Percentiles rank a stretch among this genome's conserved stretches.
These are phyloP conservation scores for Caenorhabditis angaria DNA, from an alignment of 2,888 invertebrate species.

Conservation along the genomic window DNA sequence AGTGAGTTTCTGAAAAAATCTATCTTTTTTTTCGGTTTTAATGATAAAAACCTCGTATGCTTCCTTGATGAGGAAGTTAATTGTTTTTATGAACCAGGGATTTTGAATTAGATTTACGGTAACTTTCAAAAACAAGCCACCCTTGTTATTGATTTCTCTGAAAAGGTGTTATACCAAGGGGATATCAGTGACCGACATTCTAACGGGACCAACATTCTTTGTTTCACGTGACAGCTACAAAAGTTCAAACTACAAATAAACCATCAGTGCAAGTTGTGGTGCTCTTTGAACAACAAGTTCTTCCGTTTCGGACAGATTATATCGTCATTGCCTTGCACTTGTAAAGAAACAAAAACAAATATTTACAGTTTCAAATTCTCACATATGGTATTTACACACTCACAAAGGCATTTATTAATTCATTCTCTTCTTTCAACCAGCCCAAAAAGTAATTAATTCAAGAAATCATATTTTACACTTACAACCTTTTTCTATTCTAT, in stretches of 20 bases:
- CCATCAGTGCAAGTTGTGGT: background rate
- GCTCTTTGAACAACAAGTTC: background rate
- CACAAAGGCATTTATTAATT: background rate
- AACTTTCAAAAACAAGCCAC: too few species aligned
- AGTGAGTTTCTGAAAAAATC: background rate
- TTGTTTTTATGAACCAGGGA: too few species aligned
- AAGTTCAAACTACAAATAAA: too few species aligned
- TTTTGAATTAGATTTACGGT: too few species aligned
- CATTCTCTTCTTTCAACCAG: background rate
- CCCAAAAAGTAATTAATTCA: background rate
- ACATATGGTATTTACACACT: background rate
- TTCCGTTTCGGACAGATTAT: background rate
- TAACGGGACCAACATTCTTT: too few species aligned
- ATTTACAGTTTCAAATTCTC: slow-evolving; percentile 1
- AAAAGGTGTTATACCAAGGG: too few species aligned
- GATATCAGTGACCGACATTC: too few species aligned
- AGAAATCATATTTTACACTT: background rate
- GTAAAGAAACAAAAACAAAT: slow-evolving; percentile 2
- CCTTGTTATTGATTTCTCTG: too few species aligned
- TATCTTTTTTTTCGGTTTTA: slow-evolving; percentile 19
- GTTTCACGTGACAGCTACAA: too few species aligned
- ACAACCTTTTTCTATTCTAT: too few species aligned
- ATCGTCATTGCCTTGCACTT: background rate
- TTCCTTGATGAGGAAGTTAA: too few species aligned
- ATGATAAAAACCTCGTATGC: too few species aligned